Evolutionary conservation across 2,797 vertebrate genomes (phyloP).

Genomic region (Lemur catta): DNA sequence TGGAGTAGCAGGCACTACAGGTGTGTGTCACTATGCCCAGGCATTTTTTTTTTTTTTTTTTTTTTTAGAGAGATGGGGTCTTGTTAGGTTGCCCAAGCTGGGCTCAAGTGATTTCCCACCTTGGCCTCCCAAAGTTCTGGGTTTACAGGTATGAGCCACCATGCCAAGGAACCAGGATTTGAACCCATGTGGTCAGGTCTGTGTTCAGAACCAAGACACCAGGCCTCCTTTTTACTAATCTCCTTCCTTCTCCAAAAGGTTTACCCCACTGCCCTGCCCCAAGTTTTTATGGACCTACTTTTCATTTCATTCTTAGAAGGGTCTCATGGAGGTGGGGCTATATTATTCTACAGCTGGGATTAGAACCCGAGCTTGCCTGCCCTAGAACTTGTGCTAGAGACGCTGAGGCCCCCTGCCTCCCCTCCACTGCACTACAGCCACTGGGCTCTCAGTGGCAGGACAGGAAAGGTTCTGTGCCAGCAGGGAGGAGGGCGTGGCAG

Average conservation of each 20-base stretch:
- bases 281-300: neutral
- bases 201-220: neutral
- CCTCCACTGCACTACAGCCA: neutral
- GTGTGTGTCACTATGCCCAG: too few species aligned
- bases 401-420: neutral
- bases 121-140: too few species aligned
- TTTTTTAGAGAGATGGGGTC: too few species aligned
- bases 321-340: neutral
- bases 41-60: too few species aligned
- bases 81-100: too few species aligned
- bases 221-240: neutral
- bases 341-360: too few species aligned
- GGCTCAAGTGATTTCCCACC: too few species aligned
- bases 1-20: too few species aligned
- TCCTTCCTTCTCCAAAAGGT: neutral
- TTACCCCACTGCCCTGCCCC: neutral
- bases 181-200: neutral
- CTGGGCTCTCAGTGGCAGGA: neutral
- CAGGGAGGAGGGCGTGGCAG: neutral
- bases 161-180: neutral
- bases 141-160: too few species aligned
- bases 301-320: neutral
- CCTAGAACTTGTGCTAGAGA: neutral
- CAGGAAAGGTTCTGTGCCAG: neutral
- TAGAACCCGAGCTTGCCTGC: neutral